Evolutionary conservation across 2,888 invertebrate species (phyloP), one percentile per base, ranked within the genome.

Genomic region (Apodemia duryi): DNA sequence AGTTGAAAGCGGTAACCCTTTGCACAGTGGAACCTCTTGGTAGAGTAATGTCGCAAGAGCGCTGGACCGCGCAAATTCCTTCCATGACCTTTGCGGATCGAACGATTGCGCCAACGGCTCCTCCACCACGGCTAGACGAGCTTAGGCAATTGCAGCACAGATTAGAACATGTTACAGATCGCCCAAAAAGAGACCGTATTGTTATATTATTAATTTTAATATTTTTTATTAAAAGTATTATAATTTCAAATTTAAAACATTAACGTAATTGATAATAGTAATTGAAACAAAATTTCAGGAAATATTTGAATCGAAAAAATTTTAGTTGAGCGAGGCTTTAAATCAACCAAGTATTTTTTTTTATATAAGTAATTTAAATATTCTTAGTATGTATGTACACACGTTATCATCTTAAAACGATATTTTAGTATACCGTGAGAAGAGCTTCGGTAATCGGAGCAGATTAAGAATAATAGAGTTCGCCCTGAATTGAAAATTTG

Each of bases 21-120:
- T 71, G 73, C 73, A 73, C 73, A 74, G 75, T 35, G 35, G 35
- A 35, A 35, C 80, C 83, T 85, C 85, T 82, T 79, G 79, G 80
- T 75, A 54, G 54, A 29, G 54, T 54, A 73, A 85, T 89, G 88
- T 88, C 80, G 90, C 84, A 89, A 89, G 81, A 74, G 70, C 74
- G 81, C 87, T 81, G 90, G 90, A 89, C 90, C 80, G 90, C 88
- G 90, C 89, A 80, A 90, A 91, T 91, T 89, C 91, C 90, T 90
- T 84, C 87, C 85, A 80, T 90, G 90, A 91, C 91, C 91, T 91
- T 90, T 91, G 90, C 84, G 86, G 87, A 89, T 88, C 84, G 89
- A 87, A 84, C 83, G 87, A 88, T 89, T 90, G 90, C 90, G 74
- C 85, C 85, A 88, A 81, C 77, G 79, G 80, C 84, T 87, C 84